Percentiles rank a stretch among this genome's conserved stretches.
phyloP scores from a whole-genome alignment of 2,888 invertebrate species.

The Eupithecia tripunctaria region DNA sequence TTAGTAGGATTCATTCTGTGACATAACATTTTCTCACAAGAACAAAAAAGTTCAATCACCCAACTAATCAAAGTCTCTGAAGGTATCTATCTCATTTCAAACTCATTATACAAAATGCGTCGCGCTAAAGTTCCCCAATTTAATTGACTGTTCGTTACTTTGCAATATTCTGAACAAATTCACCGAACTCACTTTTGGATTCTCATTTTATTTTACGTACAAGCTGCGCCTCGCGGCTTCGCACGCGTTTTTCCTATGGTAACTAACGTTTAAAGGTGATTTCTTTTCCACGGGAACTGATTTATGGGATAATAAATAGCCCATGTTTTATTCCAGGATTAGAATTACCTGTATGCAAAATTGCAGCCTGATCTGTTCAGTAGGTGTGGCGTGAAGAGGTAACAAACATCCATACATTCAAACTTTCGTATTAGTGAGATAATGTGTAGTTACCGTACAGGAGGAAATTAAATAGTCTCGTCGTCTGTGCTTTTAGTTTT shows the following conservation, averaged over 20 bases:
- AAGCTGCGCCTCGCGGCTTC: too few species aligned
- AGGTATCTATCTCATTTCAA: conserved; percentile 24
- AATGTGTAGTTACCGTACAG: not conserved
- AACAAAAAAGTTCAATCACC: conserved; percentile 18
- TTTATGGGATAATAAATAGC: too few species aligned
- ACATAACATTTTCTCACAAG: not conserved
- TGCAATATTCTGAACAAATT: conserved; percentile 6
- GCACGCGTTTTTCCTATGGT: too few species aligned
- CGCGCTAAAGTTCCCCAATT: conserved; percentile 18
- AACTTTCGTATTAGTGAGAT: too few species aligned
- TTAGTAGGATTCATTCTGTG: too few species aligned
- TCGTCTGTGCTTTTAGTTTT: not conserved
- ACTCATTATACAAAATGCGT: conserved; percentile 24
- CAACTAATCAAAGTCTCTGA: conserved; percentile 20
- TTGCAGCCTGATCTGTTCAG: too few species aligned
- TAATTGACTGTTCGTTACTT: conserved; percentile 25
- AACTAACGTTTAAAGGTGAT: too few species aligned
- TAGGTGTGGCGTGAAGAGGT: too few species aligned
- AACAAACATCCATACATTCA: too few species aligned
- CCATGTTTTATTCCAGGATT: too few species aligned
- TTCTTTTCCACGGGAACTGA: too few species aligned
- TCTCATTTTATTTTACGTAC: not conserved
- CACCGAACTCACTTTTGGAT: not conserved
- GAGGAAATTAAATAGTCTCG: not conserved
- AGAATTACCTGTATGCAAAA: too few species aligned